A percentile compares a stretch with the other conserved stretches of the same genome.
phyloP scores from a whole-genome alignment of 2,888 invertebrate species.

The Sphaeridia pumilis region DNA sequence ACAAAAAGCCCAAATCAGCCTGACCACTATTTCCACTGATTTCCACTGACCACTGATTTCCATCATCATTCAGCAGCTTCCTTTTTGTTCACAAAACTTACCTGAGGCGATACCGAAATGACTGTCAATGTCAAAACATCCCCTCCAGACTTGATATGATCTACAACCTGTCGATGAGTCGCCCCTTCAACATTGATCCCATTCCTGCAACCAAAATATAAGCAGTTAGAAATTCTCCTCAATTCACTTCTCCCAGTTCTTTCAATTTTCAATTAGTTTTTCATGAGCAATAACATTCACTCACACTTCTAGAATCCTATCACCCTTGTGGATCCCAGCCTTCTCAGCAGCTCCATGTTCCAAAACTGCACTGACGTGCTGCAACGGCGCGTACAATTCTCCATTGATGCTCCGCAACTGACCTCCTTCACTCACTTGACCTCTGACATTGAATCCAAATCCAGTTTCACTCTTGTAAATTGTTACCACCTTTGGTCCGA shows the following conservation, averaged over 20 bases:
- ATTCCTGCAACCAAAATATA: too few species aligned
- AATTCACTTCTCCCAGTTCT: too few species aligned
- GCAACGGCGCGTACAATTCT: slow-evolving; percentile 95
- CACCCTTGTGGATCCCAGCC: slow-evolving; percentile 94
- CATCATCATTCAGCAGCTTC: too few species aligned
- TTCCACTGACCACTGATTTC: too few species aligned
- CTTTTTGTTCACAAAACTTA: too few species aligned
- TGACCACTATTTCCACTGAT: too few species aligned
- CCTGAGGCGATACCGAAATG: slow-evolving; percentile 87
- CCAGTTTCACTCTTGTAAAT: slow-evolving; percentile 94
- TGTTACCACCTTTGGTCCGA: slow-evolving; percentile 76
- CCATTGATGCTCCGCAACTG: slow-evolving; percentile 97
- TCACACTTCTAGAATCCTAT: slow-evolving; percentile 98
- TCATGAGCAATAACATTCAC: too few species aligned
- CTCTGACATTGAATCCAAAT: slow-evolving; percentile 99
- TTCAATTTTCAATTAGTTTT: too few species aligned
- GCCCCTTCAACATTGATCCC: slow-evolving; percentile 96
- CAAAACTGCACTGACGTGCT: slow-evolving; percentile 98
- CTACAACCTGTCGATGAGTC: slow-evolving; percentile 99
- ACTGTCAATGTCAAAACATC: slow-evolving; percentile 93
- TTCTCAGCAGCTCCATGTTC: slow-evolving; percentile 95
- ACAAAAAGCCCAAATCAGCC: too few species aligned
- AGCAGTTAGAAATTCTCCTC: too few species aligned
- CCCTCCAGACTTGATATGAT: slow-evolving; percentile 96
- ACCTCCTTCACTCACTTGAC: slow-evolving; percentile 99